Evolutionary conservation across 2,113 vertebrate species (phyloP), one percentile per base, ranked within the genome.

Genomic region (Archocentrus centrarchus): DNA sequence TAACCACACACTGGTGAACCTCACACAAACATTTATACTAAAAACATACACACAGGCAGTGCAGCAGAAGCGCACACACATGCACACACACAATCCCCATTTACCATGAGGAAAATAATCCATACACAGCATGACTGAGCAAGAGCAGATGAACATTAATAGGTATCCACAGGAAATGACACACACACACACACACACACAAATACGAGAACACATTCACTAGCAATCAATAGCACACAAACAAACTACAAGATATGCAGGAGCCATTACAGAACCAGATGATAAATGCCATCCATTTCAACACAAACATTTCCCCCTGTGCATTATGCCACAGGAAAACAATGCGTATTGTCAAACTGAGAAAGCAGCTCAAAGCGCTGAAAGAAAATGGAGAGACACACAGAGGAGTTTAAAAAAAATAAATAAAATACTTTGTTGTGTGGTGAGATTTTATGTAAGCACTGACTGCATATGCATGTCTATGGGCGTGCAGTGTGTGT

Each of bases 81-180:
- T 13, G 63, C 32, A 39, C 66, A n/a, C 68, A 77, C 79, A 77
- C 70, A 6, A 59, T 81, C 85, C 89, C 86, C 85, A 85, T 78
- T 92, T 88, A 93, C 86, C 87, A 92, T 66, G 83, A 92, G 90
- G 89, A 93, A 93, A 92, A 93, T 92, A 93, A 93, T 93, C 94
- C 93, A 92, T 89, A 91, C 94, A 63, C 91, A 94, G 94, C 93
- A 93, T 93, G 93, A 94, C 93, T 92, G 94, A 93, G 93, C 90
- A 85, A 87, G 86, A 94, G 92, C 93, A 95, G 93, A 95, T 93
- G 93, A 92, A 94, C 93, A 91, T 94, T 94, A 94, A 95, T 94
- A 94, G 94, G 91, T 93, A 95, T 90, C 94, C 92, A 94, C 93
- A 93, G n/a, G n/a, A n/a, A n/a, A n/a, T n/a, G n/a, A 30, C 3